Conservation (phyloP, 2,888 invertebrate species). For the Anthophora plumipes region DNA sequence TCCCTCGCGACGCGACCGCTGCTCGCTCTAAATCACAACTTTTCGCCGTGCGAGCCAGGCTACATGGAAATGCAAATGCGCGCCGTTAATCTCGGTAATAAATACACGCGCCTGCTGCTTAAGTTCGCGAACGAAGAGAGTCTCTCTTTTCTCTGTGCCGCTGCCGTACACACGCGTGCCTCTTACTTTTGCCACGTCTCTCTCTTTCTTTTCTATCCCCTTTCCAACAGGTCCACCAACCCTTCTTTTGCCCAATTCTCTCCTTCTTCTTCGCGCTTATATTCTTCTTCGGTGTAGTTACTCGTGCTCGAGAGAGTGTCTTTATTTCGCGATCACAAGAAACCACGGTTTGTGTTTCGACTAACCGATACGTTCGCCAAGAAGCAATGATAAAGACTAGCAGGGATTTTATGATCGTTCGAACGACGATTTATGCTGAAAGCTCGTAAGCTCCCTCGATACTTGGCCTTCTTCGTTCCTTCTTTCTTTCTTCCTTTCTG, state of each 20-base stretch:
- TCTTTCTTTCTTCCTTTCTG: no score
- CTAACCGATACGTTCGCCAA: background rate
- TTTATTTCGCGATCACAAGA: constrained; percentile 42
- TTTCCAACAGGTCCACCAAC: no score
- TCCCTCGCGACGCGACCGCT: constrained; percentile 24
- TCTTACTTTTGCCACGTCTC: background rate
- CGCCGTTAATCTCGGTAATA: constrained; percentile 69
- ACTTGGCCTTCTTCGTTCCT: background rate
- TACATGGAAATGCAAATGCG: constrained; percentile 69
- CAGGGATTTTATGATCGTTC: constrained; percentile 20
- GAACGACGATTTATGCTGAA: background rate
- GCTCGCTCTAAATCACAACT: constrained; percentile 64
- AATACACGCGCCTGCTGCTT: constrained; percentile 58
- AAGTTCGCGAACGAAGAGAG: constrained; percentile 26
- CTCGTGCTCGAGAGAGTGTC: constrained; percentile 7
- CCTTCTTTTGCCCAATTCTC: no score
- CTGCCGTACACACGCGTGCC: background rate
- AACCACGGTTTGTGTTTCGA: background rate
- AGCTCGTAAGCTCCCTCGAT: background rate
- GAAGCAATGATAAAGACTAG: constrained; percentile 23
- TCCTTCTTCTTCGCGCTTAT: no score
- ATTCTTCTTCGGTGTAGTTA: no score
- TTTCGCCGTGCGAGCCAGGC: constrained; percentile 60
- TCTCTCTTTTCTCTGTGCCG: constrained; percentile 19
- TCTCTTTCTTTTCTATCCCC: background rate